These are phyloP conservation scores for Epistrophella euchroma DNA, from an alignment of 2,888 invertebrate species.

Conservation along the genomic window DNA sequence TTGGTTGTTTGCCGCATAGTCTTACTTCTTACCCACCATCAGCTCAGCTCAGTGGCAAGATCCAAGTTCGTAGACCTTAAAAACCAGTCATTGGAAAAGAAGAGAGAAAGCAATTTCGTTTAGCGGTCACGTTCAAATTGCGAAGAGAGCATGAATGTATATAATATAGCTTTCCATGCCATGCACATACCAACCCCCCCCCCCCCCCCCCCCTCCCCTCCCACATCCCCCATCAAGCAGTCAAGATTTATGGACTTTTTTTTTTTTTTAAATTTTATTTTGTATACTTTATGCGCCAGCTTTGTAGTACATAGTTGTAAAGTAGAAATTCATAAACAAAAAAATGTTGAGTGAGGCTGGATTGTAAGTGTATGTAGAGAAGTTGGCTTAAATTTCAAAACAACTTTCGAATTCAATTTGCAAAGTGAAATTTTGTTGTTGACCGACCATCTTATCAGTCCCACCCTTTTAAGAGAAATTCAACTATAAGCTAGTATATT, in stretches of 20 bases:
- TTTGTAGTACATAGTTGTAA: neutral
- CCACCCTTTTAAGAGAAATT: slow-evolving; percentile 64
- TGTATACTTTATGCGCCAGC: neutral
- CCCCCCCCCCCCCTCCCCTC: too few relatives aligned
- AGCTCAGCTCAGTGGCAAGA: too few relatives aligned
- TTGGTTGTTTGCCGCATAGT: neutral
- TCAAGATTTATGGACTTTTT: slow-evolving; percentile 25
- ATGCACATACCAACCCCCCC: neutral
- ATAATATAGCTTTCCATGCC: slow-evolving; percentile 7
- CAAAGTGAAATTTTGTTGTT: slow-evolving; percentile 61
- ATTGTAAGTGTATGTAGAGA: neutral
- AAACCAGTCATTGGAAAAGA: slow-evolving; percentile 70
- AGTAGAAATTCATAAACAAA: slow-evolving; percentile 13
- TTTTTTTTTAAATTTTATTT: neutral
- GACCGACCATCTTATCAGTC: slow-evolving; percentile 46
- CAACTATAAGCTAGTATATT: neutral
- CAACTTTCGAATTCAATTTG: slow-evolving; percentile 72
- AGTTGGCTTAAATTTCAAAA: slow-evolving; percentile 70
- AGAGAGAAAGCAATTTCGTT: slow-evolving; percentile 74
- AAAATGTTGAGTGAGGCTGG: slow-evolving; percentile 14
- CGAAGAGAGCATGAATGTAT: slow-evolving; percentile 19
- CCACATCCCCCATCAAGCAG: neutral
- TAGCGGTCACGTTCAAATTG: slow-evolving; percentile 72
- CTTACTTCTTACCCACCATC: slow-evolving; percentile 1
- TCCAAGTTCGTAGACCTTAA: slow-evolving; percentile 71